Evolutionary conservation across 2,797 vertebrate species (phyloP), one percentile per base, ranked within the genome.

Genomic region (Karalla daura): DNA sequence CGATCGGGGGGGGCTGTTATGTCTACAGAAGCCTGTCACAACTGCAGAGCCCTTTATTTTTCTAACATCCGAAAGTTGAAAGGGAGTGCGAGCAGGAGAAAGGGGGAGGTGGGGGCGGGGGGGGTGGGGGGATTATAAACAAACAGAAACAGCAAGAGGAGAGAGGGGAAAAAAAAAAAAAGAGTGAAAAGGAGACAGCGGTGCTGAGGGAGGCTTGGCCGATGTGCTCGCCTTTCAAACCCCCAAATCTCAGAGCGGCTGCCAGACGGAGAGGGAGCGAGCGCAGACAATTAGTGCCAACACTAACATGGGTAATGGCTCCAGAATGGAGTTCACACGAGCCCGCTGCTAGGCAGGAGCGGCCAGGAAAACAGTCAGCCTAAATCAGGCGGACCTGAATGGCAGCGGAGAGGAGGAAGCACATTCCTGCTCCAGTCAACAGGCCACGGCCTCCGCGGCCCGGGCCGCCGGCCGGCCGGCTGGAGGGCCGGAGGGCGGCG

Each of bases 271-370:
- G 75, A 76, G 84, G 85, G 74, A 79, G n/a, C n/a, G 77, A 80
- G 84, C 52, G 32, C 69, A 65, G 83, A 86, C 84, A 90, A 91
- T 92, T 91, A 92, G 87, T 89, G 90, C 92, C 91, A 93, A 93
- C 84, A 92, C 85, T 80, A 92, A 92, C 91, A 92, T 56, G 77
- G 87, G 77, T 88, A 91, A 91, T 89, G 86, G 88, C 86, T 90
- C 85, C 72, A 79, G 86, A 91, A 91, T 87, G 76, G 85, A 91
- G 87, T 89, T 92, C 87, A 92, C 88, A 87, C 78, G 17, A 89
- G 86, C 85, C 85, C 51, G 67, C 69, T 73, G 75, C 77, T 72
- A 56, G 63, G 72, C 79, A 63, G 51, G 40, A 76, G 63, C 54
- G 59, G 88, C 89, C 88, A 89, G 86, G 86, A 86, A 86, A 86